Conservation (phyloP, 1,140 invertebrate genomes). For the Lepidurus packardi region DNA sequence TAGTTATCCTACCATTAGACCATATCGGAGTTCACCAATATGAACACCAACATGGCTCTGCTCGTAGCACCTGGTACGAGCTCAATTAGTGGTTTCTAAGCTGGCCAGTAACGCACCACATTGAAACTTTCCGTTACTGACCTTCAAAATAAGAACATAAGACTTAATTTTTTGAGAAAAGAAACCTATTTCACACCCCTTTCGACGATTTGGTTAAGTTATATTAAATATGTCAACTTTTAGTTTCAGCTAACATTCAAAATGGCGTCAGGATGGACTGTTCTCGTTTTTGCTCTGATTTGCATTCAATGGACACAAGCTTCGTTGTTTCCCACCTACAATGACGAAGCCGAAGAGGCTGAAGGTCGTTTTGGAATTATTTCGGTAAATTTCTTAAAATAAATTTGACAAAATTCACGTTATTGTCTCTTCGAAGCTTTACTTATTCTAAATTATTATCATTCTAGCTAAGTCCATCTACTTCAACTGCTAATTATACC, state of each 20-base stretch:
- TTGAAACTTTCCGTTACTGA: background rate
- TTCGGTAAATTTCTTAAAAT: conserved; percentile 30
- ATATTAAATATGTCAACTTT: too few species aligned
- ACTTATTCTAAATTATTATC: background rate
- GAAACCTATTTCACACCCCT: too few species aligned
- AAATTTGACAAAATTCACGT: background rate
- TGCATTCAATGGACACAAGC: background rate
- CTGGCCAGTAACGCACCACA: background rate
- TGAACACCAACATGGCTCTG: background rate
- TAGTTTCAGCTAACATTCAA: background rate
- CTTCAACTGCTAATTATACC: conserved; percentile 30
- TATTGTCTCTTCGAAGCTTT: background rate
- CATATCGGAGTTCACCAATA: background rate
- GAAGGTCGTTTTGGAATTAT: conserved; percentile 28
- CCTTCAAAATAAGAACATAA: background rate
- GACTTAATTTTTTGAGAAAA: too few species aligned
- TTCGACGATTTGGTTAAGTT: too few species aligned
- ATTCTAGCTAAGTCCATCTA: conserved; percentile 19
- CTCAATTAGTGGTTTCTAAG: background rate
- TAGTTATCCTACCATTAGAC: background rate
- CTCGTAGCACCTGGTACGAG: background rate
- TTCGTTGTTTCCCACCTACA: conserved; percentile 29
- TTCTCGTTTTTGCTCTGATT: background rate
- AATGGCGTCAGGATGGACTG: conserved; percentile 1
- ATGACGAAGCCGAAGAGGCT: conserved; percentile 25